These are phyloP conservation scores for Drosophila cardini DNA, from an alignment of 1,140 invertebrate genomes.

Conservation along the genomic window DNA sequence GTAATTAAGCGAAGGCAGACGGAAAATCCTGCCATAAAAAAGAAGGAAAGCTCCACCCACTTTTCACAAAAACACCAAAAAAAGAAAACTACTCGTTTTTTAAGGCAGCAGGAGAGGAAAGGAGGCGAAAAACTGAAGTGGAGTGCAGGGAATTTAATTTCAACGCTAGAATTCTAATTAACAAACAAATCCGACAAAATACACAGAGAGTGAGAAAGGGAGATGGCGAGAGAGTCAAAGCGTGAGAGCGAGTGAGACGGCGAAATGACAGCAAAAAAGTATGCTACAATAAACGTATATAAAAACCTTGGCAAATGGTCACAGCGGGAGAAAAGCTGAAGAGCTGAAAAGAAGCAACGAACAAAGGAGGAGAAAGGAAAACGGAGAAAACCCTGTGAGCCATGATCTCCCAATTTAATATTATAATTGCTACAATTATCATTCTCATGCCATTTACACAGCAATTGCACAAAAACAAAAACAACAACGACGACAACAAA, in stretches of 20 bases:
- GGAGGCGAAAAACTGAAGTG: not conserved
- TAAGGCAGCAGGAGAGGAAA: not conserved
- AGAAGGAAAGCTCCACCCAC: conserved; percentile 18
- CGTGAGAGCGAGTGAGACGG: not conserved
- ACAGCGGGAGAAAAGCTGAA: not conserved
- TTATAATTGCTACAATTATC: conserved; percentile 85
- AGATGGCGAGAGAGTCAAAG: conserved; percentile 12
- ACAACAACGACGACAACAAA: conserved; percentile 3
- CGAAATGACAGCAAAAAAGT: conserved; percentile 70
- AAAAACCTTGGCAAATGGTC: conserved; percentile 36
- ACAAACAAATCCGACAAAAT: conserved; percentile 83
- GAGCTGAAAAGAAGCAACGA: not conserved
- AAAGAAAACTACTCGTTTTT: conserved; percentile 60
- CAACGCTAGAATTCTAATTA: conserved; percentile 84
- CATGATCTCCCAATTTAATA: conserved; percentile 85
- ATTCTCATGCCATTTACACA: conserved; percentile 84
- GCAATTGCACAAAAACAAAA: conserved; percentile 77
- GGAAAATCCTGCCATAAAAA: conserved; percentile 25
- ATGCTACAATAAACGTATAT: conserved; percentile 58
- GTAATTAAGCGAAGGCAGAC: conserved; percentile 77
- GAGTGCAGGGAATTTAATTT: conserved; percentile 70
- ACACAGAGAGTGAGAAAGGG: conserved; percentile 56
- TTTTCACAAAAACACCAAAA: conserved; percentile 15
- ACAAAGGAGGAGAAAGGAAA: conserved; percentile 4
- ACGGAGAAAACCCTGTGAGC: conserved; percentile 74